Conservation (phyloP, 2,113 vertebrate genomes). For the Nicator chloris region DNA sequence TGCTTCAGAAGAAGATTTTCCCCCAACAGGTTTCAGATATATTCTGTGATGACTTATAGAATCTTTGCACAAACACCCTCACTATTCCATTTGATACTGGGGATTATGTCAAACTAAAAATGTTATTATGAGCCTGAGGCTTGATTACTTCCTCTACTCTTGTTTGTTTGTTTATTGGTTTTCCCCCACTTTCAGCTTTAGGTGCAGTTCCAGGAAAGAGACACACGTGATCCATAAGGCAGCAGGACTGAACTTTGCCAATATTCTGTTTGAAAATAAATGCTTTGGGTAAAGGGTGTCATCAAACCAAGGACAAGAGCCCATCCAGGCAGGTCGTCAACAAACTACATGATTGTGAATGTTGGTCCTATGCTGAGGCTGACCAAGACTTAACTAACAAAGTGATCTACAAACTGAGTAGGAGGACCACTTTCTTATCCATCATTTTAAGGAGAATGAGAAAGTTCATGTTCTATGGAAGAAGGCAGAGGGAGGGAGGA, state of each 20-base stretch:
- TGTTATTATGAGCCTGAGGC: neutral
- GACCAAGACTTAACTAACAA: neutral
- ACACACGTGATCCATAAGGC: neutral
- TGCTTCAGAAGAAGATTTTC: neutral
- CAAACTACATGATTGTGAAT: neutral
- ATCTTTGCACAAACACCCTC: neutral
- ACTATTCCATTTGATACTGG: neutral
- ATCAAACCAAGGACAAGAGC: neutral
- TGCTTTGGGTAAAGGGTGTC: neutral
- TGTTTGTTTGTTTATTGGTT: no score
- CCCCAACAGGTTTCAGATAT: neutral
- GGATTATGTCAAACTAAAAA: neutral
- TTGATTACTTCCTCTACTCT: neutral
- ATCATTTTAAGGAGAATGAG: neutral
- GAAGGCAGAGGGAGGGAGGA: neutral
- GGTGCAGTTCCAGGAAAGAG: neutral
- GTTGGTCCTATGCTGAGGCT: neutral
- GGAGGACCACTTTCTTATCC: neutral
- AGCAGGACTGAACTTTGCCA: neutral
- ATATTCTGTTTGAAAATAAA: neutral
- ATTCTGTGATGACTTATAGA: neutral
- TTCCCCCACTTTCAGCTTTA: neutral
- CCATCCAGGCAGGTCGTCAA: neutral
- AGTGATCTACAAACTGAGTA: neutral
- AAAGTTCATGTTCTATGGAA: neutral